Percentiles rank a stretch among this genome's conserved stretches.
Conservation (phyloP, 2,113 vertebrate genomes). For the Scolopax mira region DNA sequence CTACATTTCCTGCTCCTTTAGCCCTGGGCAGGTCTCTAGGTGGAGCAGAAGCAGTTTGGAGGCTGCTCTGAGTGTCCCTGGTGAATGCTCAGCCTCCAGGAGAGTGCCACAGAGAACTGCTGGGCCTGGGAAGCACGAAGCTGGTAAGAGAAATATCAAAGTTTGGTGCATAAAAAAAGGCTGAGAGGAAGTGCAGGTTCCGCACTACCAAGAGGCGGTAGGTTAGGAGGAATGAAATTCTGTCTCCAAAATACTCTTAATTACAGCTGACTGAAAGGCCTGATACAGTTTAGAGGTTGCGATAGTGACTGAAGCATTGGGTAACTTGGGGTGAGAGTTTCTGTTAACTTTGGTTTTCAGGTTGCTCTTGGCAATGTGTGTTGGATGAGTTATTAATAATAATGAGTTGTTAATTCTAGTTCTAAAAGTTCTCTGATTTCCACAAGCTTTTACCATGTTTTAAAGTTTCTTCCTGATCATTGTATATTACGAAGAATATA, state of each 20-base stretch:
- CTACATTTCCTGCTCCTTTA: neutral
- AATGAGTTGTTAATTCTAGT: neutral
- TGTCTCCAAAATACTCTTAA: neutral
- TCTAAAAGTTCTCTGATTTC: neutral
- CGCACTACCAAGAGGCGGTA: neutral
- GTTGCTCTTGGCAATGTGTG: neutral
- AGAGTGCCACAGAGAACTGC: neutral
- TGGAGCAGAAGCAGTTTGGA: neutral
- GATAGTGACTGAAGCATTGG: neutral
- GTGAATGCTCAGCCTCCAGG: neutral
- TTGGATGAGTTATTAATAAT: neutral
- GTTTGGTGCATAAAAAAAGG: neutral
- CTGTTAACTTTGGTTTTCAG: neutral
- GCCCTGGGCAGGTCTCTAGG: too few relatives aligned
- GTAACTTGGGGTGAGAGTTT: neutral
- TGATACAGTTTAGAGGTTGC: neutral
- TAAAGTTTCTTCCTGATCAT: neutral
- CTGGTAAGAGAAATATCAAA: neutral
- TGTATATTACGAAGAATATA: neutral
- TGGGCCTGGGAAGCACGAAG: neutral
- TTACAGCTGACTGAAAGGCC: neutral
- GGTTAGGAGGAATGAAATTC: neutral
- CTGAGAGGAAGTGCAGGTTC: neutral
- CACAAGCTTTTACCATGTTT: neutral
- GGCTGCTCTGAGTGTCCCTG: neutral